These are phyloP conservation scores for Lissocephala sabroskyi DNA, from an alignment of 2,888 invertebrate genomes.

Conservation along the genomic window DNA sequence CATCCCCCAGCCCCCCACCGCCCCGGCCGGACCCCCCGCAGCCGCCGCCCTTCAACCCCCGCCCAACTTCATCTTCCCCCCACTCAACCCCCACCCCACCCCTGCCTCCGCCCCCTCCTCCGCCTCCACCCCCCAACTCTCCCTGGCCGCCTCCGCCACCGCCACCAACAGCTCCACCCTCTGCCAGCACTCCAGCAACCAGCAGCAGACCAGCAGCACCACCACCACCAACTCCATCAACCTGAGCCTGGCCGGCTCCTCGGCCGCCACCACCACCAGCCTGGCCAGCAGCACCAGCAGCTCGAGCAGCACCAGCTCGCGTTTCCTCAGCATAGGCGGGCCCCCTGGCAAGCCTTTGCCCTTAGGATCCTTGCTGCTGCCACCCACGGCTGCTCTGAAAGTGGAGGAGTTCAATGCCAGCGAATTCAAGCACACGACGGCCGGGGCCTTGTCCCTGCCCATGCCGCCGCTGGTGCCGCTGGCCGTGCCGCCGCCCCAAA, in stretches of 20 bases:
- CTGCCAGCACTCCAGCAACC: slow-evolving; percentile 75
- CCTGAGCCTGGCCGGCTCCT: slow-evolving; percentile 55
- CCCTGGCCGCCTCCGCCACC: slow-evolving; percentile 70
- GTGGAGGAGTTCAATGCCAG: slow-evolving; percentile 78
- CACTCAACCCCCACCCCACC: slow-evolving; percentile 63
- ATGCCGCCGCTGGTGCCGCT: slow-evolving; percentile 34
- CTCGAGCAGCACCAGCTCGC: slow-evolving; percentile 56
- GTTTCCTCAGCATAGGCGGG: slow-evolving; percentile 53
- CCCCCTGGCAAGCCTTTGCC: slow-evolving; percentile 31
- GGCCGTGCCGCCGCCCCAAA: slow-evolving; percentile 17
- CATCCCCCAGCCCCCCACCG: slow-evolving; percentile 57
- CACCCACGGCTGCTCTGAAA: slow-evolving; percentile 75
- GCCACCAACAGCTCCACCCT: slow-evolving; percentile 72
- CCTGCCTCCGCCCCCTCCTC: slow-evolving; percentile 57
- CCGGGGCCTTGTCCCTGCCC: slow-evolving; percentile 23
- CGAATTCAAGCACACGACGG: slow-evolving; percentile 31
- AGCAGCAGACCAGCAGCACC: slow-evolving; percentile 52
- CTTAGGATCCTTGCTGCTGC: slow-evolving; percentile 45
- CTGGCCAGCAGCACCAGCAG: slow-evolving; percentile 53
- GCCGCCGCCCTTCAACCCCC: slow-evolving; percentile 62
- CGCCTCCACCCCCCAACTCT: slow-evolving; percentile 77
- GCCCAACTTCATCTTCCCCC: slow-evolving; percentile 67
- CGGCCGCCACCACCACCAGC: slow-evolving; percentile 38
- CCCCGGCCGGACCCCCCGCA: slow-evolving; percentile 24
- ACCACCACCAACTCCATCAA: slow-evolving; percentile 62